A percentile compares a stretch with the other conserved stretches of the same genome.
Conservation (phyloP, 1,140 invertebrate species). For the Agrilus planipennis region DNA sequence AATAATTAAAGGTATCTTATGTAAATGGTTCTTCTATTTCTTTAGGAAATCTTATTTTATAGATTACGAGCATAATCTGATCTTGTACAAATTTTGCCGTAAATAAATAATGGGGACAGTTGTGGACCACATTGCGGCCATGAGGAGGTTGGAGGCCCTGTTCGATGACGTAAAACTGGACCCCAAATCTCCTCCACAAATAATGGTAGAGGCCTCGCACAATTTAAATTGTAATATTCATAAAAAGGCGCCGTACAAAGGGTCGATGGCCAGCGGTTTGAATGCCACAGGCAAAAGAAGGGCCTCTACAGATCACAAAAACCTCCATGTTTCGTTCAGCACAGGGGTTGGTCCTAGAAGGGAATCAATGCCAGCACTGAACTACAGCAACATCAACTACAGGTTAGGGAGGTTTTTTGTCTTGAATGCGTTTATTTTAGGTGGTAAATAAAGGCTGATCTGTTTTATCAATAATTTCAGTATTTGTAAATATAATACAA, state of each 20-base stretch:
- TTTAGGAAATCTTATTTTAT: too few relatives aligned
- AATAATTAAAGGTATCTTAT: too few relatives aligned
- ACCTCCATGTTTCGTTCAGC: constrained; percentile 19
- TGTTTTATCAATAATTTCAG: too few relatives aligned
- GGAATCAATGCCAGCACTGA: constrained; percentile 35
- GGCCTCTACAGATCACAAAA: constrained; percentile 8
- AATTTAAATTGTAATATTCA: constrained; percentile 56
- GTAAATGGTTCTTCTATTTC: too few relatives aligned
- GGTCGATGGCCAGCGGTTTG: constrained; percentile 38
- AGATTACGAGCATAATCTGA: too few relatives aligned
- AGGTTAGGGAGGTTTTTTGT: too few relatives aligned
- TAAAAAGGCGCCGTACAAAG: constrained; percentile 45
- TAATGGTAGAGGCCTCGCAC: constrained; percentile 41
- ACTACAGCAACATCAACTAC: constrained; percentile 17
- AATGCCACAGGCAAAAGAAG: constrained; percentile 20
- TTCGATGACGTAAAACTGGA: constrained; percentile 54
- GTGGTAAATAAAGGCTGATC: too few relatives aligned
- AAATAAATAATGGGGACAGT: constrained; percentile 36
- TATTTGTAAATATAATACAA: too few relatives aligned
- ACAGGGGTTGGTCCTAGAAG: constrained; percentile 29
- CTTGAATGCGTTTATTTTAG: too few relatives aligned
- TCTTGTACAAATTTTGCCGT: too few relatives aligned
- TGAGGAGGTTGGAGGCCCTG: constrained; percentile 56
- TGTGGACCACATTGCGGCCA: constrained; percentile 48
- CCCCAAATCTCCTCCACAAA: constrained; percentile 34